phyloP scores from a whole-genome alignment of 1,140 invertebrate genomes.

The Drusus annulatus region DNA sequence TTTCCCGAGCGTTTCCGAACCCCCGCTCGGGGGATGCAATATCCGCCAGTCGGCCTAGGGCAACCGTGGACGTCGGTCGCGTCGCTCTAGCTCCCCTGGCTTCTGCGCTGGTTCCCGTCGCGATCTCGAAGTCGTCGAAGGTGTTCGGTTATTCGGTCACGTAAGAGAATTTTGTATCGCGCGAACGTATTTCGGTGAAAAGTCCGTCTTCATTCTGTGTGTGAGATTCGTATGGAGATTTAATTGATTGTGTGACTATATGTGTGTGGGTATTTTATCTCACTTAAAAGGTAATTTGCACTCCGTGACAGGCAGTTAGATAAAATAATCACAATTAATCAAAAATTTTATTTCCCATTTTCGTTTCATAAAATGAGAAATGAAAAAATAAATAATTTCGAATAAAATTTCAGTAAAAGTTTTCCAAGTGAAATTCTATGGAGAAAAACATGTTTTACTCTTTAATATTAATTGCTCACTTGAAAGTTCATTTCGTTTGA shows the following conservation, averaged over 20 bases:
- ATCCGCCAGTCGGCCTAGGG: conserved; percentile 51
- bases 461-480: too few relatives aligned
- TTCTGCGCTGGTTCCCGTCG: conserved; percentile 36
- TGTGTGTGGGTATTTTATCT: background rate
- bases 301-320: too few relatives aligned
- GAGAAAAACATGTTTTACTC: too few relatives aligned
- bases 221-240: background rate
- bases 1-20: conserved; percentile 39
- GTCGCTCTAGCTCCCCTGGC: background rate
- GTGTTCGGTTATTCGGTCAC: conserved; percentile 26
- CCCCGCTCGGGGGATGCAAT: conserved; percentile 30
- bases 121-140: conserved; percentile 27
- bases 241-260: conserved; percentile 12
- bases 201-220: conserved; percentile 26
- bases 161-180: conserved; percentile 22
- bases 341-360: too few relatives aligned
- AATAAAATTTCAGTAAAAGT: too few relatives aligned
- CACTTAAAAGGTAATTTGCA: conserved; percentile 12
- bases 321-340: too few relatives aligned
- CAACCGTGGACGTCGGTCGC: conserved; percentile 31
- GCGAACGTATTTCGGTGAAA: conserved; percentile 32
- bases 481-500: too few relatives aligned
- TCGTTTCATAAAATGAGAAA: too few relatives aligned
- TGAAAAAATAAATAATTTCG: too few relatives aligned
- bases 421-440: too few relatives aligned